phyloP scores from a whole-genome alignment of 2,888 invertebrate genomes.

The Incurvaria masculella region DNA sequence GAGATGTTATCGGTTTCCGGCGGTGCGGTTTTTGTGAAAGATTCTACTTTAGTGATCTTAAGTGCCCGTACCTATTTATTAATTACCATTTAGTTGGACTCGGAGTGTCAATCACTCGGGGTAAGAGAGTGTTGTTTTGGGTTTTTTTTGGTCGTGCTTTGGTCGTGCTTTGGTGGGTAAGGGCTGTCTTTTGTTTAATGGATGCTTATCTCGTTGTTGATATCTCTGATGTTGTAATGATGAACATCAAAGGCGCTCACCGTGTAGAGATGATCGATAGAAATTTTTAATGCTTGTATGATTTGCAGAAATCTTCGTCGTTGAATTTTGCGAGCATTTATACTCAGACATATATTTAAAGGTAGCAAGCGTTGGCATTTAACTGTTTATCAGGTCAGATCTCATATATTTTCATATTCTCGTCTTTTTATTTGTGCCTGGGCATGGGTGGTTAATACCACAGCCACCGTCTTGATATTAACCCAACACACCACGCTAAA shows the following conservation, averaged over 20 bases:
- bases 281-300: neutral
- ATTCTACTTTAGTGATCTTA: constrained; percentile 50
- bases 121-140: neutral
- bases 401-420: too few species aligned
- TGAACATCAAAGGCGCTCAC: neutral
- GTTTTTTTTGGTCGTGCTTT: neutral
- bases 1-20: constrained; percentile 54
- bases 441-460: too few species aligned
- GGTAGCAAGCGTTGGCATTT: too few species aligned
- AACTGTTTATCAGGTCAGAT: too few species aligned
- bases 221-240: neutral
- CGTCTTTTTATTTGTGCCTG: too few species aligned
- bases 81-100: constrained; percentile 33
- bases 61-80: constrained; percentile 58
- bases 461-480: too few species aligned
- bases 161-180: too few species aligned
- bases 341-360: too few species aligned
- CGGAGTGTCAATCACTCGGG: neutral
- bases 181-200: neutral
- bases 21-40: constrained; percentile 55
- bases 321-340: too few species aligned
- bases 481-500: too few species aligned
- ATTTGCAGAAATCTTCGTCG: too few species aligned
- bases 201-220: neutral
- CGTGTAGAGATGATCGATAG: neutral